Base-by-base conservation (phyloP, 2,888 invertebrate species). In the Microctonus hyperodae region DNA sequence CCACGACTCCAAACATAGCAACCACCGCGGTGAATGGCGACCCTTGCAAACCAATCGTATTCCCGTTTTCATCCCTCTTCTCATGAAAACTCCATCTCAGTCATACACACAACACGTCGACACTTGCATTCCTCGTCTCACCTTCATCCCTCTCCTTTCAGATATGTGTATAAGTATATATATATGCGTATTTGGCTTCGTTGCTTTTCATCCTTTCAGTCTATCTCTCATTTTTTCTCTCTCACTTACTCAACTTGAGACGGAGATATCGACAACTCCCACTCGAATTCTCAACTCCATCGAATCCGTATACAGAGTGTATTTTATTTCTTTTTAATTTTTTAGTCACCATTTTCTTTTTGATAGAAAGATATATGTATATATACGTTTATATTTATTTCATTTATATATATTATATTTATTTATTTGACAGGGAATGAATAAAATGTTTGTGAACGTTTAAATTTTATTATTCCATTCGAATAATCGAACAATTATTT, bases 31-130 rank as follows among this genome's bases (percentile, higher is more conserved):
- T 82, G 81, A 83, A 83, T 83, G 83, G 83, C 83, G 83, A 83
- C 81, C 79, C 79, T 81, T 78, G 78, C 83, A 83, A 83, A 83
- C 83, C 83, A 83, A 83, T 83, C 83, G 83, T 83, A 83, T 83
- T 82, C 82, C 81, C 82, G 83, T 82, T 83, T 82, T 77, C 83
- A 83, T 83, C 83, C 83, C 83, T 83, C 82, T 83, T 76, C 65
- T 73, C 72, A 73, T 70, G 75, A 74, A 78, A 78, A 74, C 72
- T 78, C 73, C 63, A 44, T 71, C 71, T 62, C 50, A 23, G 35
- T 66, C 23, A 5, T 25, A 23, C 50, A 31, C 55, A 55, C 31
- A 33, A 11, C 13, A 4, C 33, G 33, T 55, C 53, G 28, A 28
- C 28, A 31, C 31, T 55, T 55, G 55, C 55, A 28, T 16, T 25